Conservation (phyloP, 2,113 vertebrate species). For the Condylura cristata region DNA sequence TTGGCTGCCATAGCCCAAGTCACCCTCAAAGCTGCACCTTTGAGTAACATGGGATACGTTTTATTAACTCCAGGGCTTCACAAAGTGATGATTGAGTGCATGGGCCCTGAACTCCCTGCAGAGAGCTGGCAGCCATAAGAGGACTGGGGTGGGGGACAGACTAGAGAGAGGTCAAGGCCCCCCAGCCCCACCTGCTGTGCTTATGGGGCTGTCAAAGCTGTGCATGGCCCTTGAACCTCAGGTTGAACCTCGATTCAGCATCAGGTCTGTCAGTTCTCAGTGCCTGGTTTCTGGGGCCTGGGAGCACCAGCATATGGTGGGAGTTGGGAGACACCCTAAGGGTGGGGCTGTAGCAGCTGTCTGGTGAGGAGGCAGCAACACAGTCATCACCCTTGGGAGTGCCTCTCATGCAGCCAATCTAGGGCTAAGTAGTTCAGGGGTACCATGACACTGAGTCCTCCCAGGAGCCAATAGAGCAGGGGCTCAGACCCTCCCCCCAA, state of each 20-base stretch:
- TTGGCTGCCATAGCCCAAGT: background rate
- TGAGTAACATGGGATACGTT: background rate
- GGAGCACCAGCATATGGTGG: background rate
- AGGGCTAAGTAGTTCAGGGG: too few species aligned
- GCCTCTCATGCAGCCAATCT: background rate
- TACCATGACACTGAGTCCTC: background rate
- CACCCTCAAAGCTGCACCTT: background rate
- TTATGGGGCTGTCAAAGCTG: background rate
- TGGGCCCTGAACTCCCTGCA: background rate
- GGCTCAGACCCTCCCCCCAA: background rate
- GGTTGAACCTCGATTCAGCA: background rate
- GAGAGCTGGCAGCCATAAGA: background rate
- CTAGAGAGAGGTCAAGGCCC: background rate
- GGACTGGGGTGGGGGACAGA: background rate
- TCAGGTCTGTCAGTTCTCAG: background rate
- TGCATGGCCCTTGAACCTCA: background rate
- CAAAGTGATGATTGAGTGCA: background rate
- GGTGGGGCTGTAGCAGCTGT: background rate
- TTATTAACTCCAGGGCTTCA: background rate
- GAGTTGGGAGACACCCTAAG: background rate
- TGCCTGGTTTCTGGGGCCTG: background rate
- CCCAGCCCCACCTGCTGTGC: background rate
- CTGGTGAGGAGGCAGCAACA: background rate
- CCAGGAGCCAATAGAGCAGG: background rate
- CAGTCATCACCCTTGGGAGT: background rate